phyloP scores from a whole-genome alignment of 2,888 invertebrate genomes.

The Trichopoda pennipes region DNA sequence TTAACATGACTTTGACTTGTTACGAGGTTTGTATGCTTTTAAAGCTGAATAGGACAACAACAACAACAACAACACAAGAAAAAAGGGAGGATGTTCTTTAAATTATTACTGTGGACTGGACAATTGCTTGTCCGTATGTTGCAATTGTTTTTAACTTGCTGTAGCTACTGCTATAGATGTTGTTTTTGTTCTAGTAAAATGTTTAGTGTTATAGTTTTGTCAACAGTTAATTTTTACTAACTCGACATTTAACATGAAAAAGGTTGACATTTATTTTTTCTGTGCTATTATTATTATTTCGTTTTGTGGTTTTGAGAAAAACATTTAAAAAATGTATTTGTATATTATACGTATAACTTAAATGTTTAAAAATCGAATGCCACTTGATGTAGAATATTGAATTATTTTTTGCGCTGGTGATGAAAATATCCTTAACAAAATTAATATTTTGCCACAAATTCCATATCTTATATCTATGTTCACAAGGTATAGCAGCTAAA shows the following conservation, averaged over 20 bases:
- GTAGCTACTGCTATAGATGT: not conserved
- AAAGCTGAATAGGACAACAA: conserved; percentile 21
- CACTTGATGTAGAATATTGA: too few species aligned
- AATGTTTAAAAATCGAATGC: too few species aligned
- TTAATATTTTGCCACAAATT: too few species aligned
- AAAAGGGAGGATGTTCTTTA: conserved; percentile 40
- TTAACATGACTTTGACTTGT: conserved; percentile 38
- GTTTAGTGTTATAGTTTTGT: conserved; percentile 58
- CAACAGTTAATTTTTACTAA: conserved; percentile 65
- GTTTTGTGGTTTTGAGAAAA: conserved; percentile 10
- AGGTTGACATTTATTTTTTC: conserved; percentile 39
- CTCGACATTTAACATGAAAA: conserved; percentile 64
- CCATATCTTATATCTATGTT: too few species aligned
- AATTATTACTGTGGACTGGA: conserved; percentile 49
- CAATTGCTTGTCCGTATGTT: conserved; percentile 37
- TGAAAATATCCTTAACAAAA: too few species aligned
- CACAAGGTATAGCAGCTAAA: too few species aligned
- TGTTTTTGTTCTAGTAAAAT: conserved; percentile 36
- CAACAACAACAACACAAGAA: conserved; percentile 5
- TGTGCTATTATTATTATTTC: too few species aligned
- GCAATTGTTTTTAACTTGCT: conserved; percentile 38
- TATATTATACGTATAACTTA: not conserved
- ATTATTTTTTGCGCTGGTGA: too few species aligned
- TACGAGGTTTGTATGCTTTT: conserved; percentile 15
- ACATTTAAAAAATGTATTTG: not conserved